Evolutionary conservation across 2,888 invertebrate species (phyloP), one percentile per base, ranked within the genome.

Genomic region (Nomada fabriciana): DNA sequence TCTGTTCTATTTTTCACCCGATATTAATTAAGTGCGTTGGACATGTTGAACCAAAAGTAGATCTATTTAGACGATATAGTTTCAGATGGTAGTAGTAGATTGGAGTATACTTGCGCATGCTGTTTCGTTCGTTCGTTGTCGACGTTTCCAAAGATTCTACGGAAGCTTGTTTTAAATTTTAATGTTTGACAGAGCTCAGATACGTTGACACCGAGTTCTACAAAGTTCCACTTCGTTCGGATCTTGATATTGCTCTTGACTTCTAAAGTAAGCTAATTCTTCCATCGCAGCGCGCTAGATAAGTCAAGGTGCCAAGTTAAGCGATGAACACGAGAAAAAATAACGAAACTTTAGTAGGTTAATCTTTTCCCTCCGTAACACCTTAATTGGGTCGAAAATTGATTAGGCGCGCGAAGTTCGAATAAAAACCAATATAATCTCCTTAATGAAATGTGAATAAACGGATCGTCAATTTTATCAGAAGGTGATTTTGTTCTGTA

Each of bases 181-280:
- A 36, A 36, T 63, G 72, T 63, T 63, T 47, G 20, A 23, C 23
- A 7, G 43, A 9, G 23, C 13, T 64, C 47, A 3, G 15, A n/a
- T 42, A 15, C 20, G 69, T 76, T 64, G 72, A 63, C 57, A 57
- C 4, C 11, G 57, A 72, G 15, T 72, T 50, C 43, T 13, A 18
- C 47, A 23, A 72, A 72, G 23, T 76, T 64, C 42, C 18, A 42
- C 64, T 68, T 68, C 76, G 29, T 68, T 36, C 64, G 15, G 64
- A 53, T 70, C 70, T 65, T 69, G 52, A 65, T 64, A 60, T 29
- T 25, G 47, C 20, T 43, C 59, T 50, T 63, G 43, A 65, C 52
- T 76, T 73, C 13, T 36, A 43, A 20, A 59, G 65, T 59, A 74
- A 74, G 59, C 52, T 74, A 73, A 77, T 77, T 65, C 59, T 42